These are phyloP conservation scores for Polyploca ridens DNA, from an alignment of 2,888 invertebrate genomes.

Conservation along the genomic window DNA sequence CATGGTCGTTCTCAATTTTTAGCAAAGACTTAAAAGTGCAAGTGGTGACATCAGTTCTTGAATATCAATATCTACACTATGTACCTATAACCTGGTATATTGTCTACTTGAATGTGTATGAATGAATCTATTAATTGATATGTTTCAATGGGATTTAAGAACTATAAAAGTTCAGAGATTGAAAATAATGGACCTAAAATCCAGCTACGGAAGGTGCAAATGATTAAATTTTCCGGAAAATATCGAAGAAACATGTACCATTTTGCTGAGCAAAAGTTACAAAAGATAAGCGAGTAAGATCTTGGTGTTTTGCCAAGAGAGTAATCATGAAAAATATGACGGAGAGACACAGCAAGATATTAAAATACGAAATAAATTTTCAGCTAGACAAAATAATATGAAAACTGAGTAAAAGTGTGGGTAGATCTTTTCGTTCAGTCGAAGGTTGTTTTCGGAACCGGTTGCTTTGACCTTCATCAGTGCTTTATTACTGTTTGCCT, in stretches of 20 bases:
- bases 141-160: not conserved
- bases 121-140: not conserved
- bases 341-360: conserved; percentile 66
- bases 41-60: conserved; percentile 3
- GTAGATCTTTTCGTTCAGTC: not conserved
- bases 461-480: not conserved
- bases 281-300: conserved; percentile 74
- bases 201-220: conserved; percentile 15
- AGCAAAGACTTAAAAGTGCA: conserved; percentile 6
- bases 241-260: conserved; percentile 49
- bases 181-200: conserved; percentile 11
- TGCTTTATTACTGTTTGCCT: not conserved
- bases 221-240: conserved; percentile 35
- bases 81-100: not conserved
- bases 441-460: no score
- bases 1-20: conserved; percentile 1
- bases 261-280: conserved; percentile 65
- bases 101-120: not conserved
- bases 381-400: conserved; percentile 52
- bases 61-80: not conserved
- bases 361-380: conserved; percentile 70
- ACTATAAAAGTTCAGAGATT: not conserved
- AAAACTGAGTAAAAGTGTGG: conserved; percentile 29
- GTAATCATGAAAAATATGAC: conserved; percentile 79
- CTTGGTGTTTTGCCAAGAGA: conserved; percentile 77